Conservation (phyloP, 2,113 vertebrate genomes). For the Isurus oxyrinchus region DNA sequence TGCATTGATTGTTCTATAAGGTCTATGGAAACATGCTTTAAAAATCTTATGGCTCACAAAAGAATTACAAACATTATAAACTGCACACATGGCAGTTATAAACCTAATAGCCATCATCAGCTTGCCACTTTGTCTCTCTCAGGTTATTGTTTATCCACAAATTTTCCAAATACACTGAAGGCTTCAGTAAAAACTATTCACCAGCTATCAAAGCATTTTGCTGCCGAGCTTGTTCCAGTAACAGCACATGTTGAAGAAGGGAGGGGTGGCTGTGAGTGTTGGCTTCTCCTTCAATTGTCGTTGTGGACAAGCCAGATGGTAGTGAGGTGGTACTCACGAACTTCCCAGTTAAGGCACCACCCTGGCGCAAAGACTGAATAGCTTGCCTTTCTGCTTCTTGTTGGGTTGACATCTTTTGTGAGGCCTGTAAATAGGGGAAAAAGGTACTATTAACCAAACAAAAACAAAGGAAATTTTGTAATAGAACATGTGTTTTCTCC, state of each 20-base stretch:
- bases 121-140: not conserved
- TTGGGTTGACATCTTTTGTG: slow-evolving; percentile 74
- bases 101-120: not conserved
- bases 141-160: not conserved
- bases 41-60: not conserved
- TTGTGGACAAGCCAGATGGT: slow-evolving; percentile 64
- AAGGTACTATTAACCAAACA: not conserved
- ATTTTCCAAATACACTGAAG: not conserved
- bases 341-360: slow-evolving; percentile 72
- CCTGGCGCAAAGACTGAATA: slow-evolving; percentile 72
- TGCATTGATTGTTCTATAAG: not conserved
- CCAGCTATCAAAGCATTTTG: slow-evolving; percentile 84
- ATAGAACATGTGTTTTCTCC: not conserved
- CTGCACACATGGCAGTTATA: not conserved
- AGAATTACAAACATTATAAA: not conserved
- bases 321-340: slow-evolving; percentile 84
- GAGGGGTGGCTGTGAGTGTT: slow-evolving; percentile 72
- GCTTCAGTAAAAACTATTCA: slow-evolving; percentile 46
- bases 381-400: slow-evolving; percentile 79
- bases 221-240: slow-evolving; percentile 87
- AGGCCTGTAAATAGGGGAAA: slow-evolving; percentile 53
- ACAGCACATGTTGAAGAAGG: slow-evolving; percentile 80
- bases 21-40: not conserved
- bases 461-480: not conserved
- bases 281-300: slow-evolving; percentile 63